Evolutionary conservation across 2,888 invertebrate species (phyloP).

Genomic region (Latheticus oryzae): DNA sequence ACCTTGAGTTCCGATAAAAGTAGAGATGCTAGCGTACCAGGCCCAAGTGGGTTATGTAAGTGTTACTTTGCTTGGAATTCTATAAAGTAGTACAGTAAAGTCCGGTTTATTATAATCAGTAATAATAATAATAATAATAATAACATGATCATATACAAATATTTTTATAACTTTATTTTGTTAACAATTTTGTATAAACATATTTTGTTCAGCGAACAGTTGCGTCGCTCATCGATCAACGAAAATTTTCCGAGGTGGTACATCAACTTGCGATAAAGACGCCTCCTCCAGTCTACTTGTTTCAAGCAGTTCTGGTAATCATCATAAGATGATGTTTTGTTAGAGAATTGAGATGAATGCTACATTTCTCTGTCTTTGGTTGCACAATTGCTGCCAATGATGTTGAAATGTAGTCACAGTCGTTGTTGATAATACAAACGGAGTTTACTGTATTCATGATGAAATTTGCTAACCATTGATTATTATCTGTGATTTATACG

Average conservation of each 20-base stretch:
- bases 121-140: no score
- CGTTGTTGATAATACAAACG: conserved; percentile 4
- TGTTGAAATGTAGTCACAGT: conserved; percentile 10
- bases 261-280: conserved; percentile 11
- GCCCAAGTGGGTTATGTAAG: conserved; percentile 60
- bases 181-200: conserved; percentile 8
- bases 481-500: conserved; percentile 39
- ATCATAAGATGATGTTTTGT: conserved; percentile 20
- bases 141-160: no score
- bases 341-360: not conserved
- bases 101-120: conserved; percentile 2
- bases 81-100: conserved; percentile 27
- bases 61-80: no score
- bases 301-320: conserved; percentile 21
- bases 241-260: conserved; percentile 21
- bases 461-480: conserved; percentile 44
- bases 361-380: conserved; percentile 19
- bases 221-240: conserved; percentile 12
- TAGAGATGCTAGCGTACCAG: conserved; percentile 53
- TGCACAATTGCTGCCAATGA: conserved; percentile 13
- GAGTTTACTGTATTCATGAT: conserved; percentile 39
- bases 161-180: conserved; percentile 9
- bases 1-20: conserved; percentile 61
- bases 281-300: conserved; percentile 9
- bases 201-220: conserved; percentile 5